Evolutionary conservation across 2,113 vertebrate species (phyloP).

Genomic region (Butorides virescens): DNA sequence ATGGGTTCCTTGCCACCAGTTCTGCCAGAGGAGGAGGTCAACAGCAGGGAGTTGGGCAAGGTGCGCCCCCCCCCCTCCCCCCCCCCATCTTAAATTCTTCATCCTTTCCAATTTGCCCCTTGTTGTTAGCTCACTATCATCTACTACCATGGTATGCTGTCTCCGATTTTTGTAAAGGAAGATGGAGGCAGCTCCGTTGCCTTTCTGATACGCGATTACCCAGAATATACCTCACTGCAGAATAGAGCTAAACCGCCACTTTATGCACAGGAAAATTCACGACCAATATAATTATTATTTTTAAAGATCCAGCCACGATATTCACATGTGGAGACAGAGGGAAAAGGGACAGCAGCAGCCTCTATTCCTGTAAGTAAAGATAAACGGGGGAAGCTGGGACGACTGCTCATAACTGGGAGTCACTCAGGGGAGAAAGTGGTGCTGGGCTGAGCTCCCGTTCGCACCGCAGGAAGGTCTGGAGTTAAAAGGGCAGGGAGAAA

Average conservation of each 20-base stretch:
- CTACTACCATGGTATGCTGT: background rate
- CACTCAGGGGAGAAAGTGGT: background rate
- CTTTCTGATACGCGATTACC: background rate
- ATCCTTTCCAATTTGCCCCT: background rate
- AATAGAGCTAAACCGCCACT: background rate
- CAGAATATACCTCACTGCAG: background rate
- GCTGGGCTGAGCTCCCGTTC: background rate
- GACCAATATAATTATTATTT: background rate
- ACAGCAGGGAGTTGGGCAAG: background rate
- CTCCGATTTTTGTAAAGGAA: background rate
- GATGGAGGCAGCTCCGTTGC: background rate
- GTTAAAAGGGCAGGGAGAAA: background rate
- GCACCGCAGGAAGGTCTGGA: background rate
- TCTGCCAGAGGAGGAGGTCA: background rate
- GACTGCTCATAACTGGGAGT: background rate
- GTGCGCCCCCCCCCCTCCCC: accelerated
- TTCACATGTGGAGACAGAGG: background rate
- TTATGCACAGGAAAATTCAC: background rate
- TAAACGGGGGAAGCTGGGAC: background rate
- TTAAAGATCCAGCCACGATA: background rate
- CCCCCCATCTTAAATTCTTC: background rate
- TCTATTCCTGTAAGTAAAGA: background rate
- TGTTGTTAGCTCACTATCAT: background rate
- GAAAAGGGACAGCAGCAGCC: background rate
- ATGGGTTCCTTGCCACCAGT: background rate